Evolutionary conservation across 2,113 vertebrate genomes (phyloP).

Genomic region (Coreoperca whiteheadi): DNA sequence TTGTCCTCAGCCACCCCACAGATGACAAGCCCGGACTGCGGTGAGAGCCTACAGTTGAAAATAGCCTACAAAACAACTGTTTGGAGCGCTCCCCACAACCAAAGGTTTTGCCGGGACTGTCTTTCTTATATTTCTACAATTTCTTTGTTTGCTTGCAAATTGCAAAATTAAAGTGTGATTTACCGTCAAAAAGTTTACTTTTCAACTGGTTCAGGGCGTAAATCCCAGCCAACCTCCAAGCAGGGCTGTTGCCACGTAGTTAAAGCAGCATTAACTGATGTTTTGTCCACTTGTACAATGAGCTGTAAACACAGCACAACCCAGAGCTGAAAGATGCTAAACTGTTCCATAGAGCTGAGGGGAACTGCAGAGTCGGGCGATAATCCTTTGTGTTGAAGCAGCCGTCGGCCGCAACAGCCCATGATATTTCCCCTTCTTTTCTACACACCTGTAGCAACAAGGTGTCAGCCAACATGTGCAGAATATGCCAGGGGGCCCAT

Average conservation of each 20-base stretch:
- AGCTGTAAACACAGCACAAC: not conserved
- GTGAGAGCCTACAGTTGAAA: not conserved
- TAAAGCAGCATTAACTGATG: too few species aligned
- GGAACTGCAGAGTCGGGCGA: not conserved
- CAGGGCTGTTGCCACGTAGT: too few species aligned
- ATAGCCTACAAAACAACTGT: not conserved
- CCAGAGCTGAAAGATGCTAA: not conserved
- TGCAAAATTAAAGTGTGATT: not conserved
- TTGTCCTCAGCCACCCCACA: slow-evolving; percentile 23
- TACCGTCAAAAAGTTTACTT: too few species aligned
- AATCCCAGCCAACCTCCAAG: not conserved
- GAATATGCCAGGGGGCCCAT: not conserved
- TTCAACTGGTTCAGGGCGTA: not conserved
- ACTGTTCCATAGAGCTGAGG: not conserved
- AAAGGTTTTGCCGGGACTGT: not conserved
- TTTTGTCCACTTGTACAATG: not conserved
- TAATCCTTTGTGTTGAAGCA: not conserved
- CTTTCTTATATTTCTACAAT: not conserved
- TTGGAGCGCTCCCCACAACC: not conserved
- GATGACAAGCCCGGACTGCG: slow-evolving; percentile 19
- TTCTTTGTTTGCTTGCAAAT: not conserved
- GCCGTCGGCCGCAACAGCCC: too few species aligned
- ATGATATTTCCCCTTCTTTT: too few species aligned
- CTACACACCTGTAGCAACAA: not conserved
- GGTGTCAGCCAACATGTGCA: not conserved